Conservation (phyloP, 2,888 invertebrate species). For the Ophioninae sp. region DNA sequence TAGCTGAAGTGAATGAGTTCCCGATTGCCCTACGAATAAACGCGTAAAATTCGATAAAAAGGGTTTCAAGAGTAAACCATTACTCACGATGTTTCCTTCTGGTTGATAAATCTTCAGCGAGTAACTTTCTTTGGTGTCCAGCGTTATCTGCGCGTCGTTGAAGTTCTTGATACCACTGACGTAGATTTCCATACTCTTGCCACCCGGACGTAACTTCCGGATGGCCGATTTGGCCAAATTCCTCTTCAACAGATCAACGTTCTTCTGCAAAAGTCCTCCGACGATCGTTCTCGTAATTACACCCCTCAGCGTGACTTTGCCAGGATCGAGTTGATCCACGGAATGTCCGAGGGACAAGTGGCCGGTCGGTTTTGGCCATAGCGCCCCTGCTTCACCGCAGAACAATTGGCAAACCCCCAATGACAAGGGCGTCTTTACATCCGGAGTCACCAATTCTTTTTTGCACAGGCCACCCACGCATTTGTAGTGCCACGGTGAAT, state of each 20-base stretch:
- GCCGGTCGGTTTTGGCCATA: constrained; percentile 87
- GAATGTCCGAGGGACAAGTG: constrained; percentile 83
- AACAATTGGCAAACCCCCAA: constrained; percentile 86
- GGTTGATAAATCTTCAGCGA: constrained; percentile 66
- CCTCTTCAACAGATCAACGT: constrained; percentile 69
- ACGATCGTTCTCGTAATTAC: constrained; percentile 75
- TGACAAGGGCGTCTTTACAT: constrained; percentile 68
- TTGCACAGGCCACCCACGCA: constrained; percentile 76
- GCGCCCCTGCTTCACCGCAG: constrained; percentile 83
- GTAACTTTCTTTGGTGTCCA: constrained; percentile 85
- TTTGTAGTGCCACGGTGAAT: constrained; percentile 77
- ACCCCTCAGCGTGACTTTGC: constrained; percentile 82
- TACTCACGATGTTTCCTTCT: constrained; percentile 64
- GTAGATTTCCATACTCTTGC: constrained; percentile 68
- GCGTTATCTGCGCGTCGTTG: constrained; percentile 78
- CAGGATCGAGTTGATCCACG: constrained; percentile 82
- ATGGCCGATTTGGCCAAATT: constrained; percentile 67
- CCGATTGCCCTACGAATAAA: neutral
- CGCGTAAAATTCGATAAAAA: neutral
- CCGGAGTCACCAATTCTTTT: constrained; percentile 70
- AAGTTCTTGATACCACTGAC: constrained; percentile 61
- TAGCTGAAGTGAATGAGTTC: no score
- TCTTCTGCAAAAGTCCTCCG: constrained; percentile 67
- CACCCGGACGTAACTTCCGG: constrained; percentile 57
- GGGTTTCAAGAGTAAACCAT: neutral